Conservation (phyloP, 2,797 vertebrate species). For the Percopsis omiscomaycus region DNA sequence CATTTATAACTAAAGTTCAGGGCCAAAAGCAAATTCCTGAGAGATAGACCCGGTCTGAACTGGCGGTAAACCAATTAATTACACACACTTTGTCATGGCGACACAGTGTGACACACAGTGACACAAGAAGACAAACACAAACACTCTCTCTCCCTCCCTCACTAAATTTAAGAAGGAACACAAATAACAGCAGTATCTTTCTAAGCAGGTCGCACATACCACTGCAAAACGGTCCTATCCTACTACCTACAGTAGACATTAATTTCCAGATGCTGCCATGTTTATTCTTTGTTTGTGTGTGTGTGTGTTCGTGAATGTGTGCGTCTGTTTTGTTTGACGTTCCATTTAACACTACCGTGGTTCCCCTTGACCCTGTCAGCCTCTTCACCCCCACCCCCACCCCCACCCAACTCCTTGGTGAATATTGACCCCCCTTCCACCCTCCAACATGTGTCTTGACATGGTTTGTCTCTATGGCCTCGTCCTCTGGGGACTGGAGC, state of each 20-base stretch:
- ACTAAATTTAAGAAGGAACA: not conserved
- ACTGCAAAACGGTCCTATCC: slow-evolving; percentile 9
- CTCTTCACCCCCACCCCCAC: slow-evolving; percentile 6
- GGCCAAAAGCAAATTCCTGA: slow-evolving; percentile 68
- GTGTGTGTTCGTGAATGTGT: slow-evolving; percentile 19
- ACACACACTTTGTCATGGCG: slow-evolving; percentile 18
- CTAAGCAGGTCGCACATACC: not conserved
- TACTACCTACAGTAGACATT: slow-evolving; percentile 15
- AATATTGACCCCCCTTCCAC: slow-evolving; percentile 24
- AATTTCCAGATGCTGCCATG: slow-evolving; percentile 48
- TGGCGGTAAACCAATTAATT: slow-evolving; percentile 66
- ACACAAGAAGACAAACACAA: slow-evolving; percentile 17
- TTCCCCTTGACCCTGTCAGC: not conserved
- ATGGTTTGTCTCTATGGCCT: slow-evolving; percentile 49
- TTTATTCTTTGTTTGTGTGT: slow-evolving; percentile 26
- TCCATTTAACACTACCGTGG: slow-evolving; percentile 51
- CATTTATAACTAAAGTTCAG: slow-evolving; percentile 76
- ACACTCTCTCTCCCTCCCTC: not conserved
- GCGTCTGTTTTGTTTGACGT: slow-evolving; percentile 47
- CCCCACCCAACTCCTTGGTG: slow-evolving; percentile 13
- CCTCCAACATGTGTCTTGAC: slow-evolving; percentile 52
- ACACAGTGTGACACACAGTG: slow-evolving; percentile 24
- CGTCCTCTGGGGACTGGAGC: slow-evolving; percentile 46
- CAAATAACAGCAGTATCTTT: no score
- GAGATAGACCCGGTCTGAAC: slow-evolving; percentile 44